Percentiles rank a stretch among this genome's conserved stretches.
Evolutionary conservation across 2,888 invertebrate genomes (phyloP).

Genomic region (Ophioninae sp.): DNA sequence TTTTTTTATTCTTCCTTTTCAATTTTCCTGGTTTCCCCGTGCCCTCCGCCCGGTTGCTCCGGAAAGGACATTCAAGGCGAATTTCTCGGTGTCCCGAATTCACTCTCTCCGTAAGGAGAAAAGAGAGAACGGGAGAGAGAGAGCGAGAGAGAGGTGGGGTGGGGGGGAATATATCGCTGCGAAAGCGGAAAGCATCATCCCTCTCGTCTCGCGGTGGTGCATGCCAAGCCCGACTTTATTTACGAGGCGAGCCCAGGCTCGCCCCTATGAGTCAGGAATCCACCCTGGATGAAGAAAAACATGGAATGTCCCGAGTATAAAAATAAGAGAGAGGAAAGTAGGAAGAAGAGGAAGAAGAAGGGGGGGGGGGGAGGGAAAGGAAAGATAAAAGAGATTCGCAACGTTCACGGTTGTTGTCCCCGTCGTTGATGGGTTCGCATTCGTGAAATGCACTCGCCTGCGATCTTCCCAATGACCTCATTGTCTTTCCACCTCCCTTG

Average conservation of each 20-base stretch:
- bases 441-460: not conserved
- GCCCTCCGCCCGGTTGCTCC: not conserved
- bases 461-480: slow-evolving; percentile 52
- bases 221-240: slow-evolving; percentile 53
- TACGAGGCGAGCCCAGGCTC: slow-evolving; percentile 51
- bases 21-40: not conserved
- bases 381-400: slow-evolving; percentile 46
- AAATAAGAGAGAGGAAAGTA: slow-evolving; percentile 30
- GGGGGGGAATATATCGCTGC: not conserved
- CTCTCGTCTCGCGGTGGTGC: slow-evolving; percentile 46
- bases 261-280: slow-evolving; percentile 48
- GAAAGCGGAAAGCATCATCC: slow-evolving; percentile 40
- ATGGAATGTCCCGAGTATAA: slow-evolving; percentile 24
- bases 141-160: not conserved
- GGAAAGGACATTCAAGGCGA: slow-evolving; percentile 41
- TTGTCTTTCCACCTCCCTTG: not conserved
- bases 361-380: slow-evolving; percentile 23
- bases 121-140: slow-evolving; percentile 27
- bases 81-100: slow-evolving; percentile 45
- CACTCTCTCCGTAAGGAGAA: slow-evolving; percentile 13
- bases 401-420: slow-evolving; percentile 32
- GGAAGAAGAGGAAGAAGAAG: slow-evolving; percentile 19
- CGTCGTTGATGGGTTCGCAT: slow-evolving; percentile 13
- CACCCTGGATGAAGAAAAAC: slow-evolving; percentile 45
- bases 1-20: not conserved